Conservation (phyloP, 2,113 vertebrate species). For the Gymnarchus niloticus region DNA sequence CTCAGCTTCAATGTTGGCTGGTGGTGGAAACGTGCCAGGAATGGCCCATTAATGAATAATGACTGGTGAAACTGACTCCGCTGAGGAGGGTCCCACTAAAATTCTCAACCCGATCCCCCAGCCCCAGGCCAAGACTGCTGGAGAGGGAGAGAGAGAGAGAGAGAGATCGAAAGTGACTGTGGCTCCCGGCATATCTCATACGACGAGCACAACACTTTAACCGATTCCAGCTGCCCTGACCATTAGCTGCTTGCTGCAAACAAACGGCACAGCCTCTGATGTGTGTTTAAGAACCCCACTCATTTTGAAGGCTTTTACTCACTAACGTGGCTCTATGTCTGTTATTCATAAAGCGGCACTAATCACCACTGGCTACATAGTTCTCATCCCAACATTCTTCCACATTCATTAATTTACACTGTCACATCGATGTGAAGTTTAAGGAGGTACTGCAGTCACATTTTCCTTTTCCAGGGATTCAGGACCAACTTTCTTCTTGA, state of each 20-base stretch:
- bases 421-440: too few species aligned
- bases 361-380: neutral
- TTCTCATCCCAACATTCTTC: neutral
- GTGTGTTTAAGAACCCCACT: conserved; percentile 14
- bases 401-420: neutral
- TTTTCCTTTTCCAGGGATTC: neutral
- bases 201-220: conserved; percentile 31
- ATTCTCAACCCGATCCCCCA: neutral
- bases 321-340: neutral
- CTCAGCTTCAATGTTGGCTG: neutral
- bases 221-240: conserved; percentile 29
- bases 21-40: neutral
- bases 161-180: conserved; percentile 29
- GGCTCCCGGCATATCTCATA: conserved; percentile 26
- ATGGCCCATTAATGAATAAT: conserved; percentile 7
- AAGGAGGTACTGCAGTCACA: neutral
- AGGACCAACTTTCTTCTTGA: neutral
- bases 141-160: conserved; percentile 26
- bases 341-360: neutral
- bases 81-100: neutral
- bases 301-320: neutral
- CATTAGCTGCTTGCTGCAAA: neutral
- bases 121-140: neutral
- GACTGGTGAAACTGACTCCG: conserved; percentile 8
- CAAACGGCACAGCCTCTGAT: conserved; percentile 17